Base-by-base conservation (phyloP, 2,797 vertebrate species). In the Merluccius polli region DNA sequence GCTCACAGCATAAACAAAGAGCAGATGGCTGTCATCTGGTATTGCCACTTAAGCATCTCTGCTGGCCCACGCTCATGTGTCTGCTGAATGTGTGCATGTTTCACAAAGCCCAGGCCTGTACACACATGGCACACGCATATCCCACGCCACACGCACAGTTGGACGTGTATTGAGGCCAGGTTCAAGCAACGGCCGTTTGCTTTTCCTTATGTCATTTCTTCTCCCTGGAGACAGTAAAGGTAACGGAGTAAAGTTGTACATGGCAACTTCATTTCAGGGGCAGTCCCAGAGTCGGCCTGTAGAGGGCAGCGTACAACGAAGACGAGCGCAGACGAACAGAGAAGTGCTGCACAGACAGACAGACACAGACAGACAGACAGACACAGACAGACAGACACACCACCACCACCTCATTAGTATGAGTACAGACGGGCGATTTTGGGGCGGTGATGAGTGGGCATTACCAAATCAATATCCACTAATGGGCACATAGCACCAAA, bases 11-110 rank as follows among this genome's bases (percentile, higher is more conserved):
- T 41, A 63, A 18, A 31, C 77, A 70, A 81, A 87, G 79, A 86
- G 95, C n/a, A n/a, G n/a, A n/a, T n/a, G n/a, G n/a, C 84, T 84
- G 85, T 93, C 93, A 92, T 94, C 95, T 95, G 92, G 88, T 94
- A 87, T 82, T 69, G 77, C 81, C 88, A 91, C 91, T 88, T 92
- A 90, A 87, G 86, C 93, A 92, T 87, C 88, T 90, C 84, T 87
- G 89, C 89, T 92, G 88, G 85, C 88, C 84, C 83, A 87, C 84
- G 91, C 86, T 84, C 83, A 59, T 79, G 81, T 73, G 77, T 82
- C 77, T 73, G 79, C 84, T 83, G 82, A 85, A 12, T 76, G 71
- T 78, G 75, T 82, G 80, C 33, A 81, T 82, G 79, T 83, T 81
- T 82, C 76, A n/a, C n/a, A n/a, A n/a, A n/a, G n/a, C 75, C 75